A percentile compares a stretch with the other conserved stretches of the same genome.
phyloP scores from a whole-genome alignment of 1,140 invertebrate species.

The Frieseomelitta varia region DNA sequence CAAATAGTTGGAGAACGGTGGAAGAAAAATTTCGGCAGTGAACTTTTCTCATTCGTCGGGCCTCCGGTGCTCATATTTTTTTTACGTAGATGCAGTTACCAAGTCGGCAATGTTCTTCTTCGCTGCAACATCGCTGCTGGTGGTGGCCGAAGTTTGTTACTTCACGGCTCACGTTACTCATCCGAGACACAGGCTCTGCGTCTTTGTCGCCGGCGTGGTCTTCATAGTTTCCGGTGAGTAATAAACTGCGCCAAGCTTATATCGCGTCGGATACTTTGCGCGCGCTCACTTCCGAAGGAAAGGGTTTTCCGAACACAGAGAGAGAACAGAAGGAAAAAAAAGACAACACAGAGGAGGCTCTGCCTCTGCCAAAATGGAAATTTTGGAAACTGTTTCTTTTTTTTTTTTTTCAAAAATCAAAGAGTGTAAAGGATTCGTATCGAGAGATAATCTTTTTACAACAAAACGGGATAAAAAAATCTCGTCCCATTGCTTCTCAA shows the following conservation, averaged over 20 bases:
- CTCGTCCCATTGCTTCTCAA: not conserved
- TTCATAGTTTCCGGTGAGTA: constrained; percentile 81
- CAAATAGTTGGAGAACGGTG: no score
- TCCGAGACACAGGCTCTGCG: constrained; percentile 83
- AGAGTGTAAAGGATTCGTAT: no score
- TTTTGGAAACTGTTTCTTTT: no score
- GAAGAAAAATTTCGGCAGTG: not conserved
- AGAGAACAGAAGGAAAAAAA: not conserved
- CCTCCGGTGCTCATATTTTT: constrained; percentile 50
- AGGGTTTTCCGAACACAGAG: not conserved
- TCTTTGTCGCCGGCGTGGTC: constrained; percentile 86
- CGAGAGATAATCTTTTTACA: no score
- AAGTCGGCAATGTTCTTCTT: constrained; percentile 87
- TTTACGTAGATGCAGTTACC: constrained; percentile 85
- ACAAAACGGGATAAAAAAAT: not conserved
- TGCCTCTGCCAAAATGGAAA: no score
- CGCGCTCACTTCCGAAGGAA: not conserved
- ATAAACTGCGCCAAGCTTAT: constrained; percentile 11
- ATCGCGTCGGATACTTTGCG: not conserved
- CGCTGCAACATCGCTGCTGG: constrained; percentile 84
- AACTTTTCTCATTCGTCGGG: constrained; percentile 35
- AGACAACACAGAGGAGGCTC: not conserved
- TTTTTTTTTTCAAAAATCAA: not conserved
- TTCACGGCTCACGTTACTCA: constrained; percentile 84
- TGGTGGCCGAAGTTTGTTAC: constrained; percentile 85